Evolutionary conservation across 1,140 invertebrate species (phyloP).

Genomic region (Chymomyza costata): DNA sequence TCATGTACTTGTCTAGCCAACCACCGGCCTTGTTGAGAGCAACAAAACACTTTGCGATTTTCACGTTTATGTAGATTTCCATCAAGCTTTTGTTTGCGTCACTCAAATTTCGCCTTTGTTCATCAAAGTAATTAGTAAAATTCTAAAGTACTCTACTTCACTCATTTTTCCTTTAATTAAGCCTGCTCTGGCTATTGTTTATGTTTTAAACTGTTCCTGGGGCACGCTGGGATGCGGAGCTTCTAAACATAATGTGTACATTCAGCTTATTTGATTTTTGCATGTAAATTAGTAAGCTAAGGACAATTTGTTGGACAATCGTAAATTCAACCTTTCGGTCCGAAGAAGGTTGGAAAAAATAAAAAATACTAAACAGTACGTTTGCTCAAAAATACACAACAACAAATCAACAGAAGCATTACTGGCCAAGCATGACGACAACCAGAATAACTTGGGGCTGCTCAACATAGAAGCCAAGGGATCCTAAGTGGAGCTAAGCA

Average conservation of each 20-base stretch:
- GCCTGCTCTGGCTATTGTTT: constrained; percentile 23
- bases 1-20: not conserved
- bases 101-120: constrained; percentile 61
- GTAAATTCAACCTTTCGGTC: constrained; percentile 45
- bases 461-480: not conserved
- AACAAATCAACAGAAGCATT: constrained; percentile 4
- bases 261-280: constrained; percentile 67
- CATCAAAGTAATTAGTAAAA: constrained; percentile 71
- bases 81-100: constrained; percentile 53
- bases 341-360: constrained; percentile 36
- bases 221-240: too few relatives aligned
- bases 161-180: constrained; percentile 12
- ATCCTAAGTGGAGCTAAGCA: constrained; percentile 49
- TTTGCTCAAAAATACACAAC: constrained; percentile 38
- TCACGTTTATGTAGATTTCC: constrained; percentile 56
- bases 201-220: too few relatives aligned
- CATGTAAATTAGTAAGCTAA: constrained; percentile 67
- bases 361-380: too few relatives aligned
- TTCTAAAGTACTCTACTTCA: constrained; percentile 51
- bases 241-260: constrained; percentile 59
- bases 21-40: not conserved
- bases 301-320: constrained; percentile 54
- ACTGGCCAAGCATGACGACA: constrained; percentile 4
- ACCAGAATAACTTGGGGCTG: constrained; percentile 20
- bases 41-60: constrained; percentile 57